Evolutionary conservation across 2,888 invertebrate genomes (phyloP), one percentile per base, ranked within the genome.

Genomic region (Diadegma fenestrale): DNA sequence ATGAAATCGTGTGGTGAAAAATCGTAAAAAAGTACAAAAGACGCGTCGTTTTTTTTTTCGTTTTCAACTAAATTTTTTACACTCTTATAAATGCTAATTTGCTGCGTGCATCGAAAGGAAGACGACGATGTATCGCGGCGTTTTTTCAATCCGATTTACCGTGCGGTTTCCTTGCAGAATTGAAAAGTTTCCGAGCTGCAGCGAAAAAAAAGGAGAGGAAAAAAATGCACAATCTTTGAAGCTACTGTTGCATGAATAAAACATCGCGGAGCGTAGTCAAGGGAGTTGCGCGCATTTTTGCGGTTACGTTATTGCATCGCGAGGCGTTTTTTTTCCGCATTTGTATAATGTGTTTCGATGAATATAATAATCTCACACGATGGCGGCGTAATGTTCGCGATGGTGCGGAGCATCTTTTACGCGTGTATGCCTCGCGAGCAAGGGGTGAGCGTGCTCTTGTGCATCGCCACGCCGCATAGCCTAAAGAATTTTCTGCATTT

Each of bases 281-380:
- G 54, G 64, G 22, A 63, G 26, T 26, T 33, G 58, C 37, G 37
- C 69, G 69, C 71, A 82, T 75, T 66, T 68, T 58, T 37, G 76
- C 71, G 66, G 68, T 75, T 73, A 45, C 30, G 33, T 43, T 41
- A 45, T 54, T 76, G 64, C 37, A 41, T 51, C 66, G 5, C 66
- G 5, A n/a, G 12, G 26, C 30, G 26, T 77, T 41, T 68, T 37
- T 77, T 71, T 80, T 80, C 48, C 14, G 45, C 64, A 12, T 63
- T 71, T 51, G 63, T 51, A 72, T 72, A 41, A 48, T 54, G 64
- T 79, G 54, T 80, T 78, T 69, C 64, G 61, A 84, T 87, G 88
- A 86, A 85, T 88, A 87, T 87, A 79, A 86, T 87, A 84, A 82
- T 78, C 81, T 86, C 87, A 86, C 86, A 87, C 82, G 86, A 86